Evolutionary conservation across 1,140 invertebrate species (phyloP), one percentile per base, ranked within the genome.

Genomic region (Dreissena rostriformis): DNA sequence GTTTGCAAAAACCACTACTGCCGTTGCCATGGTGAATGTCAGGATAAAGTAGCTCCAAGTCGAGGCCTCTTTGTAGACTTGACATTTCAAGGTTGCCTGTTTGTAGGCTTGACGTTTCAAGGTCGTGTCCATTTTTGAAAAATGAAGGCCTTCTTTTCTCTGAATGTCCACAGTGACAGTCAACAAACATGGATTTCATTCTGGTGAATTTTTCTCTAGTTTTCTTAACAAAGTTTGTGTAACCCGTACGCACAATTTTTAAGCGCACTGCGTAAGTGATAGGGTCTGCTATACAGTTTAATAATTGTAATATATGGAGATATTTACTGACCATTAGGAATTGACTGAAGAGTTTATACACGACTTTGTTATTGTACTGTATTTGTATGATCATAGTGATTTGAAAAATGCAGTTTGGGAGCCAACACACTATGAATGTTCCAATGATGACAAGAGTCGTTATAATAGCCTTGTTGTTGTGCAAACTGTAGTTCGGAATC

Each of bases 241-340:
- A 91, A 8, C 91, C 89, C 7, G 81, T 67, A 72, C 90, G 87
- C 26, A 92, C 88, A 81, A 96, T 95, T 49, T 94, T 94, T 94
- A 96, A 96, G 68, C 96, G 90, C 2, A 95, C 94, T 5, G 96
- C 95, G 88, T 96, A 96, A 57, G 96, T 96, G 65, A 96, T 95
- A 0, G 96, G 96, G 91, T 96, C 96, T 39, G 95, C 93, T 12
- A 96, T 88, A 24, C 95, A 95, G 88, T 96, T 96, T 19, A 96
- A 88, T 14, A 96, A 94, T 19, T 96, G 91, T 10, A 96, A 75
- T 14, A 88, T 86, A 66, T 90, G 87, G 14, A 93, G 82, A 79
- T 91, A 91, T 63, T 88, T 85, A 76, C 90, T 88, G 0, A 87
- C 83, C n/a, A 86, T 52, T 24, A 88, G 19, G 51, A 89, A 72